Evolutionary conservation across 1,140 invertebrate species (phyloP).

Genomic region (Meloidogyne chitwoodi): DNA sequence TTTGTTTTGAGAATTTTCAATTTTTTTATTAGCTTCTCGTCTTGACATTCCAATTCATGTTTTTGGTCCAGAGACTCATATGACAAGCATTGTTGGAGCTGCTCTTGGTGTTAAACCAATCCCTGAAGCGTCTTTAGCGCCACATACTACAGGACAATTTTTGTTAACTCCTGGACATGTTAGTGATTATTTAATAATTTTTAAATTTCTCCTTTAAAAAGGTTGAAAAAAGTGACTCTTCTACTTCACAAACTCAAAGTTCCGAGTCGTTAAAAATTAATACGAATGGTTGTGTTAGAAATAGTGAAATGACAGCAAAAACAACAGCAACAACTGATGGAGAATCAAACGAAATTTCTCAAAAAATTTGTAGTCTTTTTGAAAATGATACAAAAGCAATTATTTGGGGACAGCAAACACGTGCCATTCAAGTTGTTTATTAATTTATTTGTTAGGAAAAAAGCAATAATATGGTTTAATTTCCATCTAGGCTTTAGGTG

Average conservation of each 20-base stretch:
- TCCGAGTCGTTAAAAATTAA: neutral
- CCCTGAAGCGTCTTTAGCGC: slow-evolving; percentile 66
- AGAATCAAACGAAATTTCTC: neutral
- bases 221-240: neutral
- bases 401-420: slow-evolving; percentile 97
- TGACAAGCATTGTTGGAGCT: slow-evolving; percentile 98
- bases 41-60: slow-evolving; percentile 85
- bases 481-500: too few species aligned
- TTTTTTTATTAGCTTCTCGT: slow-evolving; percentile 62
- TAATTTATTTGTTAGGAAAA: slow-evolving; percentile 30
- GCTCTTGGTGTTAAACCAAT: slow-evolving; percentile 76
- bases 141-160: slow-evolving; percentile 84
- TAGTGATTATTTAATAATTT: neutral
- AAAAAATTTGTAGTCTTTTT: slow-evolving; percentile 66
- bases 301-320: slow-evolving; percentile 7
- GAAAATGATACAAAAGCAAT: slow-evolving; percentile 82
- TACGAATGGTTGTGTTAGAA: slow-evolving; percentile 9
- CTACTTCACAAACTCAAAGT: neutral
- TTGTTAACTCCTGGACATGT: slow-evolving; percentile 76
- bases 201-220: neutral
- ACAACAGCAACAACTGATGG: neutral
- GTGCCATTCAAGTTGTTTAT: slow-evolving; percentile 75
- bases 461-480: too few species aligned
- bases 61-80: slow-evolving; percentile 97
- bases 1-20: neutral